These are phyloP conservation scores for Caranx ignobilis DNA, from an alignment of 2,113 vertebrate genomes.

Conservation along the genomic window DNA sequence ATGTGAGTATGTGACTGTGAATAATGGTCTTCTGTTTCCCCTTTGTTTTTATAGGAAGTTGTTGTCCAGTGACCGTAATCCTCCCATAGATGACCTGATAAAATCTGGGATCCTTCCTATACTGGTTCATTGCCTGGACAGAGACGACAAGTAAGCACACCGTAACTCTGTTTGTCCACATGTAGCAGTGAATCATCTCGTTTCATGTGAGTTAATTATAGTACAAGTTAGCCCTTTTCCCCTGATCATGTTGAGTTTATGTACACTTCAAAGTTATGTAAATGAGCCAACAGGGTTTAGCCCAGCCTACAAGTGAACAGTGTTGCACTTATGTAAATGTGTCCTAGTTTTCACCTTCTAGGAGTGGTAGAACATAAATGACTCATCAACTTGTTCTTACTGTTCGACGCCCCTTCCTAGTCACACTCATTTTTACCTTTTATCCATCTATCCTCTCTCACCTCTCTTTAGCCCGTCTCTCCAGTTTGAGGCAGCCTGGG, in stretches of 20 bases:
- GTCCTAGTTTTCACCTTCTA: constrained; percentile 55
- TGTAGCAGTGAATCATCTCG: not conserved
- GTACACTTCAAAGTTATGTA: constrained; percentile 49
- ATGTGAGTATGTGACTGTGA: not conserved
- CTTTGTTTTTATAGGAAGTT: constrained; percentile 88
- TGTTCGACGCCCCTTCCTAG: not conserved
- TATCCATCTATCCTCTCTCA: not conserved
- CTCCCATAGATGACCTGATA: constrained; percentile 98
- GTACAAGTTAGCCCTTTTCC: not conserved
- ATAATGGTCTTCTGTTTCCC: constrained; percentile 29
- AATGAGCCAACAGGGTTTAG: constrained; percentile 20
- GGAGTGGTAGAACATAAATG: constrained; percentile 36
- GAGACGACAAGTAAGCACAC: constrained; percentile 97
- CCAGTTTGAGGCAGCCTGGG: constrained; percentile 99
- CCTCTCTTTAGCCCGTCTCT: constrained; percentile 91
- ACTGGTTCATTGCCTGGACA: constrained; percentile 98
- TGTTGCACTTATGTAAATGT: constrained; percentile 56
- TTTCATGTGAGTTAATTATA: constrained; percentile 11
- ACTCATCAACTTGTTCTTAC: constrained; percentile 27
- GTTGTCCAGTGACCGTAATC: constrained; percentile 98
- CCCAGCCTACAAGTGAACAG: constrained; percentile 24
- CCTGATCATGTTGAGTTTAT: constrained; percentile 21
- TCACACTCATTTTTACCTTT: not conserved
- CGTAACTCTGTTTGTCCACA: constrained; percentile 31
- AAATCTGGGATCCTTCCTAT: constrained; percentile 99